These are phyloP conservation scores for Pogonomyrmex californicus DNA, from an alignment of 1,140 invertebrate genomes.

Conservation along the genomic window DNA sequence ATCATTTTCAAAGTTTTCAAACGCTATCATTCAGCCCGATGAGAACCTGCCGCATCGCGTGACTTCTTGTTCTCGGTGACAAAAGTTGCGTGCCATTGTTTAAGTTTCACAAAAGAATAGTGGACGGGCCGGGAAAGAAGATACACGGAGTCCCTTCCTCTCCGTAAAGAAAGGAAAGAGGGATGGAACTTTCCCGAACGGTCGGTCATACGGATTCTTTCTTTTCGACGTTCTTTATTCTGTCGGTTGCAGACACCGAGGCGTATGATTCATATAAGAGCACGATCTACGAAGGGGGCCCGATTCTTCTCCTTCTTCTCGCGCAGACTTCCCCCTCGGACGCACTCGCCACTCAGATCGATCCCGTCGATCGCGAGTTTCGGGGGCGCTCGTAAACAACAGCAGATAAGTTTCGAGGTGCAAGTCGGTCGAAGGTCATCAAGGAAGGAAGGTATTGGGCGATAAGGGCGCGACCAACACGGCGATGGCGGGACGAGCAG, in stretches of 20 bases:
- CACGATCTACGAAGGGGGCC: conserved; percentile 27
- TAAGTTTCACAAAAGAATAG: conserved; percentile 67
- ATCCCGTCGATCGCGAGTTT: conserved; percentile 46
- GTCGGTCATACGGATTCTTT: conserved; percentile 52
- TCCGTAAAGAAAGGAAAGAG: conserved; percentile 13
- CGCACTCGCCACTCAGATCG: not conserved
- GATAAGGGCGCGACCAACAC: conserved; percentile 47
- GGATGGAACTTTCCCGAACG: conserved; percentile 30
- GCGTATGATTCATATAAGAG: conserved; percentile 66
- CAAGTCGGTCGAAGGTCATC: not conserved
- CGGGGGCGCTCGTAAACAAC: conserved; percentile 42
- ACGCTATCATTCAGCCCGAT: conserved; percentile 28
- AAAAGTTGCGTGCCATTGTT: conserved; percentile 70
- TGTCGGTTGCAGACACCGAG: conserved; percentile 55
- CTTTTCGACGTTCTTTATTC: conserved; percentile 58
- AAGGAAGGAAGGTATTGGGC: conserved; percentile 8
- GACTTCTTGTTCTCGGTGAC: conserved; percentile 52
- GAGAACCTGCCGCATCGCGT: conserved; percentile 65
- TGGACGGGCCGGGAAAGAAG: not conserved
- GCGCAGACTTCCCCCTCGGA: not conserved
- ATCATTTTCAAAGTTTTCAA: conserved; percentile 57
- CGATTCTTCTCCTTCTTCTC: conserved; percentile 9
- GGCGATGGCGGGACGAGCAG: not conserved
- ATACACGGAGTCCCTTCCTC: not conserved
- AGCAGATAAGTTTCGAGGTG: not conserved